Percentiles rank a stretch among this genome's conserved stretches.
Conservation (phyloP, 2,113 vertebrate genomes). For the Telmatochromis brachygnathus region DNA sequence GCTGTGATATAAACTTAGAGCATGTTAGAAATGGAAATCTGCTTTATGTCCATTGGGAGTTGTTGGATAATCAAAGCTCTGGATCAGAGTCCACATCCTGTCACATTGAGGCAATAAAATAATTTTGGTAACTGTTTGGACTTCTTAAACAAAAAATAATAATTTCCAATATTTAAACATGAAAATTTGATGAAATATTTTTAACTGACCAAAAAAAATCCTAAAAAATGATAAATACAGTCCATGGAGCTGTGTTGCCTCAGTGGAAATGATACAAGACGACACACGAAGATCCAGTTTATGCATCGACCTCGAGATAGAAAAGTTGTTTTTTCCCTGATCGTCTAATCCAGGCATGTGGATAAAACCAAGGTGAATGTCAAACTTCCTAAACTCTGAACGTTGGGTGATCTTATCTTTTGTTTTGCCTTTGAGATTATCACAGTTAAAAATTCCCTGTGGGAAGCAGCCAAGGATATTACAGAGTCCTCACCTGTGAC, state of each 20-base stretch:
- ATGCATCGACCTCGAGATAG: not conserved
- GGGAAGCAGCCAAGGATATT: not conserved
- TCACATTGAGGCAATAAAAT: not conserved
- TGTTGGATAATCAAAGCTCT: rapidly evolving
- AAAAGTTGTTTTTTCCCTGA: not conserved
- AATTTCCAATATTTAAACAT: not conserved
- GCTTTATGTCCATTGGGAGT: not conserved
- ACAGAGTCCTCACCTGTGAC: not conserved
- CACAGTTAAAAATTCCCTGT: rapidly evolving
- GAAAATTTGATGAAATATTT: not conserved
- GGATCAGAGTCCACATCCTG: rapidly evolving
- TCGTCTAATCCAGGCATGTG: not conserved
- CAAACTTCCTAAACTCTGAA: not conserved
- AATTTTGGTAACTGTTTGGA: not conserved
- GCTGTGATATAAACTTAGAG: rapidly evolving
- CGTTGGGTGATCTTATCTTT: not conserved
- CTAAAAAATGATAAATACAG: rapidly evolving
- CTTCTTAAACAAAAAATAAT: rapidly evolving
- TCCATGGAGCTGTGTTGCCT: rapidly evolving
- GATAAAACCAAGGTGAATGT: not conserved
- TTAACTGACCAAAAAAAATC: rapidly evolving
- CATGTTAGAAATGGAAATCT: not conserved
- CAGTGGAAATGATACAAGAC: not conserved
- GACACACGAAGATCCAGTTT: not conserved
- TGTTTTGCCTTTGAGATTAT: not conserved